Percentiles rank a stretch among this genome's conserved stretches.
These are phyloP conservation scores for Chiloscyllium plagiosum DNA, from an alignment of 2,113 vertebrate species.

Conservation along the genomic window DNA sequence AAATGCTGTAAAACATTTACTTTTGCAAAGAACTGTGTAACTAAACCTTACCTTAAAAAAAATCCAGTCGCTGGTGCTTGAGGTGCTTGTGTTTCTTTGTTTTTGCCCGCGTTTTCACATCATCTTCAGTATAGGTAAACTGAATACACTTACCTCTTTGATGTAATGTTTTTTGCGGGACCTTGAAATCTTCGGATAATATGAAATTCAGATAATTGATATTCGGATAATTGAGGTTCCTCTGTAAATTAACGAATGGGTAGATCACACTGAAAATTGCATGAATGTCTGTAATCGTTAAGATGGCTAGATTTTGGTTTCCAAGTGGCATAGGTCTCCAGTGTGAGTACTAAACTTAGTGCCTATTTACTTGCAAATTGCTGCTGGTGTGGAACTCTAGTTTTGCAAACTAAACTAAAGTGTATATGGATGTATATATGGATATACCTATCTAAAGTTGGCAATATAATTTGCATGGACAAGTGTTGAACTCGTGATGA, in stretches of 20 bases:
- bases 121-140: too few relatives aligned
- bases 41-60: too few relatives aligned
- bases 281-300: background rate
- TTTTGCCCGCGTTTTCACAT: too few relatives aligned
- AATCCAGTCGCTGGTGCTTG: too few relatives aligned
- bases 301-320: background rate
- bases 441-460: slow-evolving; percentile 42
- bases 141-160: too few relatives aligned
- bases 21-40: too few relatives aligned
- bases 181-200: too few relatives aligned
- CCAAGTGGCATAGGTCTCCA: background rate
- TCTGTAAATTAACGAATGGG: background rate
- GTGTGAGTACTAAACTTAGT: background rate
- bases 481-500: slow-evolving; percentile 57
- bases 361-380: background rate
- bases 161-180: too few relatives aligned
- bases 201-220: too few relatives aligned
- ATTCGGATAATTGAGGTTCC: too few relatives aligned
- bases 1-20: too few relatives aligned
- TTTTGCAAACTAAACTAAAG: slow-evolving; percentile 42
- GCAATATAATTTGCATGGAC: slow-evolving; percentile 45
- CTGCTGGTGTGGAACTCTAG: background rate
- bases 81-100: too few relatives aligned
- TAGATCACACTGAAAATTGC: background rate
- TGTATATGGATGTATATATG: slow-evolving; percentile 40